Percentiles rank a stretch among this genome's conserved stretches.
Evolutionary conservation across 2,888 invertebrate genomes (phyloP).

Genomic region (Lasioglossum lativentre): DNA sequence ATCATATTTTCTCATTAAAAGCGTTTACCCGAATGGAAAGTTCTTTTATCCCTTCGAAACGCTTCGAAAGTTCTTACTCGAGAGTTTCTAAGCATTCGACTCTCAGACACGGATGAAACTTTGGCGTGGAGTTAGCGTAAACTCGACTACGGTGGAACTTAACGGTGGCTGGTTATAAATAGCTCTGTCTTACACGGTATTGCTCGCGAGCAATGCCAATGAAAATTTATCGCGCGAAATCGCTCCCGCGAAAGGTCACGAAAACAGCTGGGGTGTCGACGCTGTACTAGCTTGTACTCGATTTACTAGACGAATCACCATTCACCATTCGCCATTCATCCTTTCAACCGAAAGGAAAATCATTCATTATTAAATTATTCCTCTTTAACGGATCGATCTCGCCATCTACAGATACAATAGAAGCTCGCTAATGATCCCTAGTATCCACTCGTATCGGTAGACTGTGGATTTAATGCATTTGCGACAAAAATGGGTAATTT

Average conservation of each 20-base stretch:
- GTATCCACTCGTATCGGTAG: background rate
- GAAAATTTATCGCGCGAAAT: slow-evolving; percentile 58
- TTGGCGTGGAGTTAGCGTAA: slow-evolving; percentile 62
- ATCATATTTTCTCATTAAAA: slow-evolving; percentile 80
- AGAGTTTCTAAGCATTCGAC: slow-evolving; percentile 68
- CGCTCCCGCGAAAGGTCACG: slow-evolving; percentile 45
- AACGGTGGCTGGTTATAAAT: slow-evolving; percentile 69
- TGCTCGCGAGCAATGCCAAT: slow-evolving; percentile 47
- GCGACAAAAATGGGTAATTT: background rate
- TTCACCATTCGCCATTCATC: background rate
- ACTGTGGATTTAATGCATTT: background rate
- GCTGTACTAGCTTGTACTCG: background rate
- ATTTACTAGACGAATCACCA: background rate
- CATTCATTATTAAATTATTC: too few species aligned
- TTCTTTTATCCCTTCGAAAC: slow-evolving; percentile 73
- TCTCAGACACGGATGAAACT: slow-evolving; percentile 59
- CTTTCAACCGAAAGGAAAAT: background rate
- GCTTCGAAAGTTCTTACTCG: slow-evolving; percentile 66
- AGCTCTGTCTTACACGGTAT: slow-evolving; percentile 58
- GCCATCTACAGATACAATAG: background rate
- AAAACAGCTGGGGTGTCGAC: slow-evolving; percentile 5
- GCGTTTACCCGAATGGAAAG: slow-evolving; percentile 74
- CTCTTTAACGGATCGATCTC: background rate
- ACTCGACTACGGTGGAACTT: slow-evolving; percentile 58
- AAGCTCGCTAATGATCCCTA: background rate